Percentiles rank a stretch among this genome's conserved stretches.
These are phyloP conservation scores for Synanthedon andrenaeformis DNA, from an alignment of 2,888 invertebrate genomes.

Conservation along the genomic window DNA sequence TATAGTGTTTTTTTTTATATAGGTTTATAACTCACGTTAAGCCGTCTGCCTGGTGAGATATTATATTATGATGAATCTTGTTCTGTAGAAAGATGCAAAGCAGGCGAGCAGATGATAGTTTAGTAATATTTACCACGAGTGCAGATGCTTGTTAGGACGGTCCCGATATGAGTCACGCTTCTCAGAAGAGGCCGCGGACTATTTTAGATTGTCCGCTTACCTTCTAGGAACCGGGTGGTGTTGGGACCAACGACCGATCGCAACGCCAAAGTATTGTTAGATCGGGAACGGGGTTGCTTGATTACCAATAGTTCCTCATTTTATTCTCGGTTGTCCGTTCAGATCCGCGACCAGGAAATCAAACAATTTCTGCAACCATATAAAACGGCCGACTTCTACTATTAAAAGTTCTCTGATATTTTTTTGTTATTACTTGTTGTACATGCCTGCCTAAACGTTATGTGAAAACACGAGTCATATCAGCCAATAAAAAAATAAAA, in stretches of 20 bases:
- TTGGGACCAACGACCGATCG: constrained; percentile 65
- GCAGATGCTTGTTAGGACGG: constrained; percentile 56
- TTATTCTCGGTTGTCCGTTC: constrained; percentile 37
- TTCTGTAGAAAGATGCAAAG: neutral
- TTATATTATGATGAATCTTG: too few relatives aligned
- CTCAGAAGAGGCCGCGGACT: constrained; percentile 62
- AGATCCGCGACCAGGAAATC: constrained; percentile 28
- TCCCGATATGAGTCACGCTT: constrained; percentile 57
- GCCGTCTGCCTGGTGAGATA: too few relatives aligned
- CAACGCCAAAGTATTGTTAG: constrained; percentile 63
- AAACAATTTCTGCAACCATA: constrained; percentile 4
- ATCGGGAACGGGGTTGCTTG: constrained; percentile 52
- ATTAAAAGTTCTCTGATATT: too few relatives aligned
- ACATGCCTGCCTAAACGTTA: too few relatives aligned
- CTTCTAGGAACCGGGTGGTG: constrained; percentile 57
- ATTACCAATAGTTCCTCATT: constrained; percentile 41
- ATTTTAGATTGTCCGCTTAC: constrained; percentile 69
- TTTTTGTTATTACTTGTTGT: too few relatives aligned
- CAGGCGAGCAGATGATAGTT: neutral
- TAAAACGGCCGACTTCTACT: too few relatives aligned
- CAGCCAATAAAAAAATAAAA: too few relatives aligned
- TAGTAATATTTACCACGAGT: neutral
- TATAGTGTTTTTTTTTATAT: too few relatives aligned
- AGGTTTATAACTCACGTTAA: too few relatives aligned
- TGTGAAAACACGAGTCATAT: too few relatives aligned